Evolutionary conservation across 2,888 invertebrate genomes (phyloP).

Genomic region (Pristionchus mayeri): DNA sequence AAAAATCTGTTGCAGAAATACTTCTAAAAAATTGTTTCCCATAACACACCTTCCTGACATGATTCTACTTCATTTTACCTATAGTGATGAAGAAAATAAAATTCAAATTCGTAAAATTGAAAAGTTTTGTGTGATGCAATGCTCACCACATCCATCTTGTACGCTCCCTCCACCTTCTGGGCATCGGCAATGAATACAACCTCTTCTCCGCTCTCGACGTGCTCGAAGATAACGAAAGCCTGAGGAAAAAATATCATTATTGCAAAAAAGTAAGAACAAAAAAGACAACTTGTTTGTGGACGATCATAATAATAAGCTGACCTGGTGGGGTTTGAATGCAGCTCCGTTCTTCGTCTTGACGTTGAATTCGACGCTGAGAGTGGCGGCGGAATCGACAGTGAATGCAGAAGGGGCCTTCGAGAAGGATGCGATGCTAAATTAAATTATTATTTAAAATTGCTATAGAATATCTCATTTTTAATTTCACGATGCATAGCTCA

Average conservation of each 20-base stretch:
- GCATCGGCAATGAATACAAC: constrained; percentile 94
- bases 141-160: constrained; percentile 91
- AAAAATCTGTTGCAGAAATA: neutral
- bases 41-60: no score
- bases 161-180: constrained; percentile 77
- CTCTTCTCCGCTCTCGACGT: constrained; percentile 84
- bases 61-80: no score
- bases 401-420: constrained; percentile 83
- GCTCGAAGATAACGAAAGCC: constrained; percentile 87
- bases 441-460: no score
- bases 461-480: no score
- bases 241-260: constrained; percentile 53
- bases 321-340: constrained; percentile 82
- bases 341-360: constrained; percentile 85
- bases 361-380: constrained; percentile 87
- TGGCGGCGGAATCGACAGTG: constrained; percentile 91
- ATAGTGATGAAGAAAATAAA: no score
- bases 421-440: constrained; percentile 83
- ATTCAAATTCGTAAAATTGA: no score
- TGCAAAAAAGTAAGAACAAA: neutral
- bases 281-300: no score
- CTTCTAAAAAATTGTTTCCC: neutral
- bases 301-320: constrained; percentile 1
- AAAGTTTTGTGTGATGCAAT: no score
- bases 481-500: no score